These are phyloP conservation scores for Vanessa atalanta DNA, from an alignment of 1,140 invertebrate species.

Conservation along the genomic window DNA sequence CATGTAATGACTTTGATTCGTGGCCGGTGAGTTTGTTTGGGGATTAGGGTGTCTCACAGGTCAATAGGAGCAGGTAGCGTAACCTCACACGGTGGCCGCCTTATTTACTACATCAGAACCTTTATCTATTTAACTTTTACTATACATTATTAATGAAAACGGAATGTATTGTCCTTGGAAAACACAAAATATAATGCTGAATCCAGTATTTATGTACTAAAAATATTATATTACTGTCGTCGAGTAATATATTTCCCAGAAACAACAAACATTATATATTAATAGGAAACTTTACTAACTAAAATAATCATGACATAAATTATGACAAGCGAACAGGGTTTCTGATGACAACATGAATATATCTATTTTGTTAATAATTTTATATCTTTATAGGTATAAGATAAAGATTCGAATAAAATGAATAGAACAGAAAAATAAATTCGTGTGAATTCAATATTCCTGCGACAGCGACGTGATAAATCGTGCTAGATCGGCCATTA, in stretches of 20 bases:
- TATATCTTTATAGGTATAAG: too few species aligned
- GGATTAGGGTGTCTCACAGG: conserved; percentile 65
- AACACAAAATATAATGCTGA: too few species aligned
- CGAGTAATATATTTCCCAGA: too few species aligned
- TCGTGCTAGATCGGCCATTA: conserved; percentile 67
- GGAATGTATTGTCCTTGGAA: too few species aligned
- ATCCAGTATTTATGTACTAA: too few species aligned
- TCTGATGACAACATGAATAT: too few species aligned
- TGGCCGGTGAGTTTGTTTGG: conserved; percentile 56
- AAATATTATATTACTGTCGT: too few species aligned
- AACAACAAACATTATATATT: too few species aligned
- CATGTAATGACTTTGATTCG: conserved; percentile 65
- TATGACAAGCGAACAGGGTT: too few species aligned
- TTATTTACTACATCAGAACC: conserved; percentile 15
- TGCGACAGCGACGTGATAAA: conserved; percentile 68
- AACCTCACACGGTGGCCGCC: conserved; percentile 35
- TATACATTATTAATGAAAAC: not conserved
- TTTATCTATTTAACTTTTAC: conserved; percentile 1
- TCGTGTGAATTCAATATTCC: conserved; percentile 61
- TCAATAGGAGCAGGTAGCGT: conserved; percentile 70
- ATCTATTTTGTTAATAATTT: too few species aligned
- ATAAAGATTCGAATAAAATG: not conserved
- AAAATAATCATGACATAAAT: too few species aligned
- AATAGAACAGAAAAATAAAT: conserved; percentile 27
- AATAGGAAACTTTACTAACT: too few species aligned